These are phyloP conservation scores for Progne subis DNA, from an alignment of 2,113 vertebrate species.

Conservation along the genomic window DNA sequence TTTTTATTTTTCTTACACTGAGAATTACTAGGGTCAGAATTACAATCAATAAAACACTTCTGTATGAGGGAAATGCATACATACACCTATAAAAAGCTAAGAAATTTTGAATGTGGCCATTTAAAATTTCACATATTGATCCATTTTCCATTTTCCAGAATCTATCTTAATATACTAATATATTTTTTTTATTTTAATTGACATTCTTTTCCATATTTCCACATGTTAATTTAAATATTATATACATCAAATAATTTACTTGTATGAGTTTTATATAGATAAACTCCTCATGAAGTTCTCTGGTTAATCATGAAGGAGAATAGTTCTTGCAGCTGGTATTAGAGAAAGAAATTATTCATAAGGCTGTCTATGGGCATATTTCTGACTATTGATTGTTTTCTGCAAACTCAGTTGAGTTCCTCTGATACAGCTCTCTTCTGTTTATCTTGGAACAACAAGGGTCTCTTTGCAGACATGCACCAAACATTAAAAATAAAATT, in stretches of 20 bases:
- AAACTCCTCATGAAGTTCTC: neutral
- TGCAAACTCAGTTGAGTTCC: neutral
- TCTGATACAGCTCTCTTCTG: neutral
- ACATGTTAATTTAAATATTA: neutral
- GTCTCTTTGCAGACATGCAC: neutral
- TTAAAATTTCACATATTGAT: neutral
- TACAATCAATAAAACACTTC: neutral
- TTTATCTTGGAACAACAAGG: neutral
- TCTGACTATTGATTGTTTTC: neutral
- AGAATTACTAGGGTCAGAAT: neutral
- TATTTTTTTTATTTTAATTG: neutral
- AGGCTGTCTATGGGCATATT: neutral
- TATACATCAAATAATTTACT: neutral
- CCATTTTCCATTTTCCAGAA: neutral
- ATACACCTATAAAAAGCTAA: neutral
- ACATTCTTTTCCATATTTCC: neutral
- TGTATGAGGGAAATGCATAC: neutral
- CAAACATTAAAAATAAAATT: neutral
- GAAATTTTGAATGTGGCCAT: neutral
- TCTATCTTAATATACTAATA: neutral
- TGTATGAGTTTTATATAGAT: neutral
- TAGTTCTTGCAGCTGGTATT: neutral
- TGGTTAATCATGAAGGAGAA: neutral
- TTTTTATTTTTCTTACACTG: neutral
- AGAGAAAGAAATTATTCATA: neutral